phyloP scores from a whole-genome alignment of 1,140 invertebrate species.

The Spodoptera litura region DNA sequence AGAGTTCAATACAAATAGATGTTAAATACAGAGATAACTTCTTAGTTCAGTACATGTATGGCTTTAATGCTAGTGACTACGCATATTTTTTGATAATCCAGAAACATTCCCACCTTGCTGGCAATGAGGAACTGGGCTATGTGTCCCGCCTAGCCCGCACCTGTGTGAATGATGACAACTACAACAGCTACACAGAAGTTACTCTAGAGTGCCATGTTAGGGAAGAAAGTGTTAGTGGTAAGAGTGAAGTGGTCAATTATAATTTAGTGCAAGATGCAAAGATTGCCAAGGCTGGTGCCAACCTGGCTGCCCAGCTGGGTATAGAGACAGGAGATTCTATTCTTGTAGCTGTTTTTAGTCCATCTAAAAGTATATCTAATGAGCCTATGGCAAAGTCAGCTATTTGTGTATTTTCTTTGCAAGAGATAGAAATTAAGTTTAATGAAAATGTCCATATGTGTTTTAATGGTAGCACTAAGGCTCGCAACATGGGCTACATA shows the following conservation, averaged over 20 bases:
- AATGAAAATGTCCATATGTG: slow-evolving; percentile 99
- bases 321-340: slow-evolving; percentile 92
- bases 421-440: slow-evolving; percentile 96
- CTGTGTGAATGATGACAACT: slow-evolving; percentile 97
- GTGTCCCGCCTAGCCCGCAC: slow-evolving; percentile 95
- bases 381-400: slow-evolving; percentile 92
- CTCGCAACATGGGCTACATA: slow-evolving; percentile 97
- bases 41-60: slow-evolving; percentile 97
- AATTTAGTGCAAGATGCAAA: slow-evolving; percentile 97
- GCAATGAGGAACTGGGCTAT: slow-evolving; percentile 95
- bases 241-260: slow-evolving; percentile 88
- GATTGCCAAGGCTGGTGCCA: slow-evolving; percentile 92
- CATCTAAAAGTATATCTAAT: slow-evolving; percentile 93
- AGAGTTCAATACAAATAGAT: slow-evolving; percentile 95
- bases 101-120: slow-evolving; percentile 95
- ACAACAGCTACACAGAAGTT: slow-evolving; percentile 98
- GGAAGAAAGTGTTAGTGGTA: slow-evolving; percentile 82
- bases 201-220: slow-evolving; percentile 93
- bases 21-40: slow-evolving; percentile 98
- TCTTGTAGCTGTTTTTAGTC: slow-evolving; percentile 94
- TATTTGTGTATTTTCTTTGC: slow-evolving; percentile 93
- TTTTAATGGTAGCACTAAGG: slow-evolving; percentile 96
- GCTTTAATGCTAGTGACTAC: slow-evolving; percentile 97
- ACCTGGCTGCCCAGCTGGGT: slow-evolving; percentile 92
- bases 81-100: slow-evolving; percentile 98